Evolutionary conservation across 2,888 invertebrate genomes (phyloP).

Genomic region (Dryobota labecula): DNA sequence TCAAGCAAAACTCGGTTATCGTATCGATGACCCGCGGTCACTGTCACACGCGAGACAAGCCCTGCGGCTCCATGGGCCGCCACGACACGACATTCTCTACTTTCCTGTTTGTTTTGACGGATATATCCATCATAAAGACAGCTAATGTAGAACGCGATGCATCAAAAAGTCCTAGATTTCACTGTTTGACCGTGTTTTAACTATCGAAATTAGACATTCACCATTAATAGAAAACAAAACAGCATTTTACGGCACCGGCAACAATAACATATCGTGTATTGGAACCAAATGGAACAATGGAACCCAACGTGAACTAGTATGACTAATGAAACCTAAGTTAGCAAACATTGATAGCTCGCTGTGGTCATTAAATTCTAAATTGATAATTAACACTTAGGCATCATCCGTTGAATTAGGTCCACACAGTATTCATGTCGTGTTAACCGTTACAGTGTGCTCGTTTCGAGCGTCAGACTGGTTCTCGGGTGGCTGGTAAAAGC

Average conservation of each 20-base stretch:
- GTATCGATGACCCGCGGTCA: constrained; percentile 78
- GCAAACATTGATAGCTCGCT: constrained; percentile 24
- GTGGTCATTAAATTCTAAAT: constrained; percentile 50
- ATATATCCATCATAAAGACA: constrained; percentile 16
- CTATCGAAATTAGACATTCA: constrained; percentile 36
- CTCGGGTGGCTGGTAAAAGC: constrained; percentile 85
- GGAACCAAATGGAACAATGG: constrained; percentile 15
- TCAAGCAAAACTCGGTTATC: constrained; percentile 79
- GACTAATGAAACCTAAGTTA: constrained; percentile 18
- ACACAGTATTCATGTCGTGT: constrained; percentile 78
- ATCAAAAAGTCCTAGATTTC: constrained; percentile 38
- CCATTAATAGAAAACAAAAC: constrained; percentile 36
- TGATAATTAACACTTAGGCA: constrained; percentile 51
- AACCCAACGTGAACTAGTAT: constrained; percentile 16
- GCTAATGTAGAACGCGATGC: constrained; percentile 46
- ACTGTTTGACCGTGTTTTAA: constrained; percentile 40
- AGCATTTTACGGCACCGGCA: not conserved
- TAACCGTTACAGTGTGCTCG: constrained; percentile 89
- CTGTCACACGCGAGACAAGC: constrained; percentile 58
- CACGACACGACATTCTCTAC: constrained; percentile 64
- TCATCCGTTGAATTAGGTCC: constrained; percentile 67
- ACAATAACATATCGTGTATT: constrained; percentile 12
- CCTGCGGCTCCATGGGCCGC: constrained; percentile 55
- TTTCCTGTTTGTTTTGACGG: constrained; percentile 53
- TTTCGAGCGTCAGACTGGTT: constrained; percentile 86